Conservation (phyloP, 2,888 invertebrate species). For the Ectropis crepuscularia region DNA sequence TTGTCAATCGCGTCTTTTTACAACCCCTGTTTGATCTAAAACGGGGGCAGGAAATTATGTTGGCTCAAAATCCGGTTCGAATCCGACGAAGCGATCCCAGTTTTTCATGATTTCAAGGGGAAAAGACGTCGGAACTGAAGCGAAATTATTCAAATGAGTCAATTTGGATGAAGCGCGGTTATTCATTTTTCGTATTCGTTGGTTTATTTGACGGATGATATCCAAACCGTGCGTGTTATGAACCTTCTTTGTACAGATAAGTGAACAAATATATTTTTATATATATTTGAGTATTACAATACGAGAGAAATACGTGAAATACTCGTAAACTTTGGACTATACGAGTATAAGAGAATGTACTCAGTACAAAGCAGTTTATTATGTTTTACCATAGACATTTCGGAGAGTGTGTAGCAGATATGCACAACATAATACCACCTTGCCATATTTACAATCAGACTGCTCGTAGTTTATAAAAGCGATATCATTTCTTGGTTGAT, state of each 20-base stretch:
- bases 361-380: too few species aligned
- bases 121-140: conserved; percentile 39
- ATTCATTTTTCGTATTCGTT: conserved; percentile 38
- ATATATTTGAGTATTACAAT: too few species aligned
- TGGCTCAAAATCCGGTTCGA: conserved; percentile 37
- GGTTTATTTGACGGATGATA: conserved; percentile 32
- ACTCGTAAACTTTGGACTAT: too few species aligned
- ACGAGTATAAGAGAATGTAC: too few species aligned
- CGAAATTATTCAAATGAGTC: conserved; percentile 46
- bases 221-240: conserved; percentile 19
- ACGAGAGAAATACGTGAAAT: too few species aligned
- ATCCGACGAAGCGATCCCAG: conserved; percentile 36
- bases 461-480: too few species aligned
- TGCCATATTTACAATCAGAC: too few species aligned
- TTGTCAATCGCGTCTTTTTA: conserved; percentile 40
- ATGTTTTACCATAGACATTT: too few species aligned
- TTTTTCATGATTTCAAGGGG: conserved; percentile 40
- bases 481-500: too few species aligned
- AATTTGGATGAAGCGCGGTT: conserved; percentile 41
- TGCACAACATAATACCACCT: too few species aligned
- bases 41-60: conserved; percentile 37
- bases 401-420: too few species aligned
- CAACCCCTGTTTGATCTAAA: conserved; percentile 38
- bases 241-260: conserved; percentile 10
- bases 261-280: conserved; percentile 4